Evolutionary conservation across 2,888 invertebrate genomes (phyloP).

Genomic region (Agriopis marginaria): DNA sequence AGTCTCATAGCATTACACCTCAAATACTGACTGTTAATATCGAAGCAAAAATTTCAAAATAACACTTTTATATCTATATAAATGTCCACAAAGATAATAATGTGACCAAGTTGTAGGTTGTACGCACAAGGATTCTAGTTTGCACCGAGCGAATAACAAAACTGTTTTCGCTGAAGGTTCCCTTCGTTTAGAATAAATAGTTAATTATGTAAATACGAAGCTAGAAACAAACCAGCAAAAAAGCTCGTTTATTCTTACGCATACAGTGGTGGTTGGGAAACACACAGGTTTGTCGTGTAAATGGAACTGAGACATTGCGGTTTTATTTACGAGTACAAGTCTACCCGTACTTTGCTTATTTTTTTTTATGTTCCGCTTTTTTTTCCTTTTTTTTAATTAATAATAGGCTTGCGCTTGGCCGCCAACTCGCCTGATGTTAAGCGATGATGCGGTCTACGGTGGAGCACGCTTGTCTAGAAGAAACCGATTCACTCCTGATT

Average conservation of each 20-base stretch:
- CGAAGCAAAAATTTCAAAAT: neutral
- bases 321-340: constrained; percentile 6
- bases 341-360: neutral
- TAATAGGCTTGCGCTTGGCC: no score
- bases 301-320: constrained; percentile 57
- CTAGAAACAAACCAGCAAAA: constrained; percentile 22
- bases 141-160: constrained; percentile 21
- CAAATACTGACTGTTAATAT: neutral
- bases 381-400: no score
- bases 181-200: constrained; percentile 31
- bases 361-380: no score
- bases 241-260: constrained; percentile 11
- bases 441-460: no score
- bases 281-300: constrained; percentile 18
- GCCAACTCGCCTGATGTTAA: no score
- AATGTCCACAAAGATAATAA: neutral
- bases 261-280: constrained; percentile 42
- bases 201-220: constrained; percentile 31
- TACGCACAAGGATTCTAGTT: constrained; percentile 3
- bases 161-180: constrained; percentile 22
- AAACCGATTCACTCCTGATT: no score
- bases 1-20: neutral
- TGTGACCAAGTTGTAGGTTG: neutral
- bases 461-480: no score
- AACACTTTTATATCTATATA: neutral